These are phyloP conservation scores for Papilio polytes DNA, from an alignment of 1,140 invertebrate genomes.

Conservation along the genomic window DNA sequence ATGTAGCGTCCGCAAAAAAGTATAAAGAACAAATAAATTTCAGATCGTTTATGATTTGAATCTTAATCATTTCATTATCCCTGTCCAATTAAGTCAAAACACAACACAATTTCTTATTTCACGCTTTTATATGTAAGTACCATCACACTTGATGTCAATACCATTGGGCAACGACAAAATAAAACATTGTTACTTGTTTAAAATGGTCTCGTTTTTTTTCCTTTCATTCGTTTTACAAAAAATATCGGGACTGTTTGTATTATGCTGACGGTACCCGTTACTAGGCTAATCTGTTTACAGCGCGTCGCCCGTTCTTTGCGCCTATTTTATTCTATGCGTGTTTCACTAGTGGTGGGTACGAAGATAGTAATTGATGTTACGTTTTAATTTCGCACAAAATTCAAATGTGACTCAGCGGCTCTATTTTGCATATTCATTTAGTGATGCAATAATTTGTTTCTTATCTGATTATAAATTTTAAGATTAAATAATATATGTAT, in stretches of 20 bases:
- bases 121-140: too few relatives aligned
- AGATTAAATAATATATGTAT: background rate
- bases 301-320: constrained; percentile 46
- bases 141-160: too few relatives aligned
- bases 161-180: too few relatives aligned
- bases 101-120: too few relatives aligned
- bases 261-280: constrained; percentile 50
- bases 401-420: background rate
- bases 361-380: constrained; percentile 12
- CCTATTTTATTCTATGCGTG: constrained; percentile 44
- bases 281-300: constrained; percentile 59
- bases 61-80: too few relatives aligned
- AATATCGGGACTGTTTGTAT: background rate
- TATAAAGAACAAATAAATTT: background rate
- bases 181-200: background rate
- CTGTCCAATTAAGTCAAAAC: too few relatives aligned
- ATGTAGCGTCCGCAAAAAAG: constrained; percentile 52
- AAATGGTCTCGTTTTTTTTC: background rate
- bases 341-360: constrained; percentile 26
- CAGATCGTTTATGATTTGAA: background rate
- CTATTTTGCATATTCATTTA: background rate
- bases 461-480: background rate
- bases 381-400: constrained; percentile 15
- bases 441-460: background rate
- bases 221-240: too few relatives aligned